Evolutionary conservation across 1,140 invertebrate genomes (phyloP).

Genomic region (Proctacanthus coquilletti): DNA sequence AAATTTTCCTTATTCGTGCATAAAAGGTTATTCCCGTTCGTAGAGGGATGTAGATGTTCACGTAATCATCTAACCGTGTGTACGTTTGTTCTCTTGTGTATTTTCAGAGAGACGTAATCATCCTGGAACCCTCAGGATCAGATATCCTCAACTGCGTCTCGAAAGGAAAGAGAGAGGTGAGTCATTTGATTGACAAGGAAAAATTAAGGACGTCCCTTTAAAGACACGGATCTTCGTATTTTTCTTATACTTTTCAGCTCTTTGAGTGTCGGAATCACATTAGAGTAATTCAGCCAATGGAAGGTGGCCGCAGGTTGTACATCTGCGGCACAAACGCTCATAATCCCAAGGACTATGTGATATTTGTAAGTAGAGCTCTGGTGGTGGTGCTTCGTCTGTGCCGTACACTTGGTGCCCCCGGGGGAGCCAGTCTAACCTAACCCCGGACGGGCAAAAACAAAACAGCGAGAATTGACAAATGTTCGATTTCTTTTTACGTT

Average conservation of each 20-base stretch:
- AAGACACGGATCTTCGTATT: neutral
- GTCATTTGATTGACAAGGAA: no score
- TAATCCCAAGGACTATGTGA: slow-evolving; percentile 69
- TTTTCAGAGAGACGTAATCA: slow-evolving; percentile 50
- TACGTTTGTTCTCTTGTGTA: slow-evolving; percentile 7
- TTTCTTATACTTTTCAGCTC: slow-evolving; percentile 37
- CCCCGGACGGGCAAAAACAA: no score
- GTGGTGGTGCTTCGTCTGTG: no score
- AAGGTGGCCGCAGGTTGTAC: slow-evolving; percentile 58
- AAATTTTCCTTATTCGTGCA: no score
- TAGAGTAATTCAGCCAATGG: slow-evolving; percentile 65
- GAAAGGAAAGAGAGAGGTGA: slow-evolving; percentile 61
- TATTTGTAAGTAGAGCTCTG: slow-evolving; percentile 66
- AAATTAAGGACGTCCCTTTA: no score
- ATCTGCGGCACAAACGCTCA: slow-evolving; percentile 77
- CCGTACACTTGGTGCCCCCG: no score
- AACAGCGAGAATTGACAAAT: slow-evolving; percentile 3
- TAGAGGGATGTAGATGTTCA: neutral
- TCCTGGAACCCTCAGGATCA: slow-evolving; percentile 47
- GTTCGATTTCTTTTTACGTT: slow-evolving; percentile 12
- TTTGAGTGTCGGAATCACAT: slow-evolving; percentile 76
- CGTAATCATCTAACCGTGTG: neutral
- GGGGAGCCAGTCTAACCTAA: no score
- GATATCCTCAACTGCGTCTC: slow-evolving; percentile 62
- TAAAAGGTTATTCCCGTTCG: no score